Evolutionary conservation across 2,797 vertebrate species (phyloP).

Genomic region (Rachycentron canadum): DNA sequence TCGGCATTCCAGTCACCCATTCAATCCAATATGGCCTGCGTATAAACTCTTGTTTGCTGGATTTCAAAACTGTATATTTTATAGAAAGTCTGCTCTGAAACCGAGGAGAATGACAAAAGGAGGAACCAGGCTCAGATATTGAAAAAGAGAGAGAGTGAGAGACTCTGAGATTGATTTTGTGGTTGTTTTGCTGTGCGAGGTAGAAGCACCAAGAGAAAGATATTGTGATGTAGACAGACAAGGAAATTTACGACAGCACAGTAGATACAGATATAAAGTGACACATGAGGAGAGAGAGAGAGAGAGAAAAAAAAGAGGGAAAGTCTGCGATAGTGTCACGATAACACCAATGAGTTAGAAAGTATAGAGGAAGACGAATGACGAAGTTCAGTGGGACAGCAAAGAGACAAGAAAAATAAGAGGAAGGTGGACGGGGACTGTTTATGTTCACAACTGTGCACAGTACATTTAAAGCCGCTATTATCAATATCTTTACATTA

Average conservation of each 20-base stretch:
- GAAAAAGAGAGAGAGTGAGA: conserved; percentile 2
- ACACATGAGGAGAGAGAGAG: conserved; percentile 48
- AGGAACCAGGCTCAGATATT: conserved; percentile 1
- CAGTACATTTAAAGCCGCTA: background rate
- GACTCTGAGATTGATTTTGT: conserved; percentile 44
- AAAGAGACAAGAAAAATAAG: background rate
- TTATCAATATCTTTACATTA: background rate
- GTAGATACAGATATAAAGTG: conserved; percentile 56
- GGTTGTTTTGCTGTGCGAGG: conserved; percentile 37
- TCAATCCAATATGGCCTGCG: conserved; percentile 18
- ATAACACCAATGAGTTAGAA: conserved; percentile 43
- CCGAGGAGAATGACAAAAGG: conserved; percentile 20
- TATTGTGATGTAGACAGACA: conserved; percentile 46
- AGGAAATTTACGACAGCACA: conserved; percentile 39
- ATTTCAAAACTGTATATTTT: conserved; percentile 1
- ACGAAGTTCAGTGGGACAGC: conserved; percentile 17
- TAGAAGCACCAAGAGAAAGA: conserved; percentile 48
- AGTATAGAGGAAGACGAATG: conserved; percentile 22
- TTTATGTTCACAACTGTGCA: background rate
- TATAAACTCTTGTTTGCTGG: conserved; percentile 10
- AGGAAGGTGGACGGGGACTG: background rate
- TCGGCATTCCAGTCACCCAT: conserved; percentile 1
- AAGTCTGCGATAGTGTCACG: conserved; percentile 31
- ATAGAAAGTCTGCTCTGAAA: conserved; percentile 8
- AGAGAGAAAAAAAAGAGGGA: conserved; percentile 30